phyloP scores from a whole-genome alignment of 2,888 invertebrate genomes.

The Ornithoptera alexandrae region DNA sequence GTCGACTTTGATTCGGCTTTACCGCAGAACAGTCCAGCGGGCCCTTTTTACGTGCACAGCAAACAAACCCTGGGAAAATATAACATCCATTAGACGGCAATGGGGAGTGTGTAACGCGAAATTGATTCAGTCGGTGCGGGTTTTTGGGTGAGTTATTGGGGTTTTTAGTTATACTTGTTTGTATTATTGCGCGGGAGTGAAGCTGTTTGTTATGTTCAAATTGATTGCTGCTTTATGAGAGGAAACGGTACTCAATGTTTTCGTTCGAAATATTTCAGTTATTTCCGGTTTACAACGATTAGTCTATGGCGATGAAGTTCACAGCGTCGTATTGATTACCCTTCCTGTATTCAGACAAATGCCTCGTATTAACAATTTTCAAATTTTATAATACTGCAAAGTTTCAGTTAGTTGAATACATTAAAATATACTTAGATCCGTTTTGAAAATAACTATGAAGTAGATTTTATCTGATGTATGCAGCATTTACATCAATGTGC shows the following conservation, averaged over 20 bases:
- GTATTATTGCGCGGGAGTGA: constrained; percentile 17
- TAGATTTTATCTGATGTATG: too few species aligned
- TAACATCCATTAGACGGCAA: constrained; percentile 44
- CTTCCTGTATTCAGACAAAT: too few species aligned
- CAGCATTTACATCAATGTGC: too few species aligned
- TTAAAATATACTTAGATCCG: too few species aligned
- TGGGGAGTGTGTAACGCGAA: constrained; percentile 43
- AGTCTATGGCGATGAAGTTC: too few species aligned
- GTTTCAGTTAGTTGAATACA: too few species aligned
- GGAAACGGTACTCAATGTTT: not conserved
- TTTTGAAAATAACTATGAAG: too few species aligned
- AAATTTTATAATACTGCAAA: too few species aligned
- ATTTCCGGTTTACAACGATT: too few species aligned
- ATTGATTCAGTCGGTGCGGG: constrained; percentile 40
- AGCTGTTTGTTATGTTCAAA: constrained; percentile 10
- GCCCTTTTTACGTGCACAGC: constrained; percentile 36
- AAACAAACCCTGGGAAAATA: constrained; percentile 42
- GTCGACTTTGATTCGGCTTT: constrained; percentile 11
- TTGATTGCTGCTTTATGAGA: not conserved
- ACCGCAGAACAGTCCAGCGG: constrained; percentile 6
- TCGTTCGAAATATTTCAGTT: too few species aligned
- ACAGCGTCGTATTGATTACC: too few species aligned
- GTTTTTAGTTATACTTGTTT: constrained; percentile 26
- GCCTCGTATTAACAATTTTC: too few species aligned
- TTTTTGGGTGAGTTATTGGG: constrained; percentile 28